Evolutionary conservation across 2,888 invertebrate genomes (phyloP), one percentile per base, ranked within the genome.

Genomic region (Melipona bicolor): DNA sequence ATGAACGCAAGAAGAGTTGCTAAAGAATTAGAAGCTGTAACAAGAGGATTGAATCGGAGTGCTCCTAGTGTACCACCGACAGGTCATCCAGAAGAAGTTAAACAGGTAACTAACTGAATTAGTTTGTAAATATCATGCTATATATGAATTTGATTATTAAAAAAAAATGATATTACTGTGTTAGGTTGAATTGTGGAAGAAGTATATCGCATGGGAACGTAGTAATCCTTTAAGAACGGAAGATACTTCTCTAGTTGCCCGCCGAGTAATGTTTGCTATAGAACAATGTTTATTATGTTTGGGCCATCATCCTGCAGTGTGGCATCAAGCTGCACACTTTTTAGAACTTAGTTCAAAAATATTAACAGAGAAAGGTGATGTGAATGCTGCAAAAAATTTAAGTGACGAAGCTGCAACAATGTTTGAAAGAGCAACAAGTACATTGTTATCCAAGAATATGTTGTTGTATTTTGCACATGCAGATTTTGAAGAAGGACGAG

Each of bases 251-350:
- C 95, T 98, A 17, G 97, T 99, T 17, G 99, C 99, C 0, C 97
- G 98, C 75, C 95, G 99, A 87, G 99, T 99, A 0, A 99, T 99
- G 97, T 99, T 99, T 95, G 99, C 99, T 0, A 98, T 99, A 87
- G 99, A 99, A 93, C 99, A 99, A 95, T 98, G 99, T 90, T 95
- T 99, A 70, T 95, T 99, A 67, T 99, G 99, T 92, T 95, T 99
- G 56, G 99, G 99, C 0, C 99, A 99, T 95, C 99, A 99, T 94
- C 99, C 99, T 0, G 99, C 99, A 88, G 98, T 99, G 81, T 99
- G 99, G 99, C 98, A 99, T 94, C 99, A 99, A 95, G 99, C 99
- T 0, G 99, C 99, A 0, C 97, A 98, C 93, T 99, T 98, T 95
- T 96, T 99, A 69, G 99, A 99, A 94, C 97, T 98, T 93, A 98